Percentiles rank a stretch among this genome's conserved stretches.
Evolutionary conservation across 2,113 vertebrate species (phyloP).

Genomic region (Thermophis baileyi): DNA sequence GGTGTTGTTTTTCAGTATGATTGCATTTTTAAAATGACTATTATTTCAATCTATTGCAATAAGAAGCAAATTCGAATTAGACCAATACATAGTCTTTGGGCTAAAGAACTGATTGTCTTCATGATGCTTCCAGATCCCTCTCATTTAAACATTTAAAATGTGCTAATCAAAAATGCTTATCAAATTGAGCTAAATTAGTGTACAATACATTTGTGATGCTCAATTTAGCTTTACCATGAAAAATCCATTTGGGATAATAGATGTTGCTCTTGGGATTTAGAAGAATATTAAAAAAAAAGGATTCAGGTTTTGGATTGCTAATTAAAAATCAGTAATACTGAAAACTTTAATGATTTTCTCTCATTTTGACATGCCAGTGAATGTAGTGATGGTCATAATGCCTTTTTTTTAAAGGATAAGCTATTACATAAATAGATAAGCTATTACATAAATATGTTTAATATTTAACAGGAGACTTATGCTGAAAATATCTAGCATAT

Average conservation of each 20-base stretch:
- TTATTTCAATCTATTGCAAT: not conserved
- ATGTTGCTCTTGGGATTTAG: constrained; percentile 42
- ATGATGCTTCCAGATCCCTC: constrained; percentile 9
- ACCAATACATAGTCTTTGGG: not conserved
- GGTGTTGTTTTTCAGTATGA: not conserved
- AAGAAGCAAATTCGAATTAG: not conserved
- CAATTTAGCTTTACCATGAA: constrained; percentile 57
- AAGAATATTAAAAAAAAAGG: constrained; percentile 12
- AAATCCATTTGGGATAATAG: constrained; percentile 60
- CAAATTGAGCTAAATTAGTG: constrained; percentile 56
- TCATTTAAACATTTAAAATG: constrained; percentile 19
- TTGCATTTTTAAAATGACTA: not conserved
- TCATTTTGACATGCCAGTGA: not conserved
- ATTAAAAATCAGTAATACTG: constrained; percentile 43
- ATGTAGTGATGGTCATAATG: not conserved
- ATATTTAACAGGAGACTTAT: not conserved
- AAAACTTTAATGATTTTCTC: constrained; percentile 25
- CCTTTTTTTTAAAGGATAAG: not conserved
- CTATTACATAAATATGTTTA: not conserved
- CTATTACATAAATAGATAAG: not conserved
- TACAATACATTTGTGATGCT: constrained; percentile 48
- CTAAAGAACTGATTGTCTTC: constrained; percentile 12
- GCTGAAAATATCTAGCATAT: not conserved
- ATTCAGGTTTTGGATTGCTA: constrained; percentile 31
- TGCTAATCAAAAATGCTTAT: constrained; percentile 40